These are phyloP conservation scores for Chrysoperla carnea DNA, from an alignment of 1,140 invertebrate genomes.

Conservation along the genomic window DNA sequence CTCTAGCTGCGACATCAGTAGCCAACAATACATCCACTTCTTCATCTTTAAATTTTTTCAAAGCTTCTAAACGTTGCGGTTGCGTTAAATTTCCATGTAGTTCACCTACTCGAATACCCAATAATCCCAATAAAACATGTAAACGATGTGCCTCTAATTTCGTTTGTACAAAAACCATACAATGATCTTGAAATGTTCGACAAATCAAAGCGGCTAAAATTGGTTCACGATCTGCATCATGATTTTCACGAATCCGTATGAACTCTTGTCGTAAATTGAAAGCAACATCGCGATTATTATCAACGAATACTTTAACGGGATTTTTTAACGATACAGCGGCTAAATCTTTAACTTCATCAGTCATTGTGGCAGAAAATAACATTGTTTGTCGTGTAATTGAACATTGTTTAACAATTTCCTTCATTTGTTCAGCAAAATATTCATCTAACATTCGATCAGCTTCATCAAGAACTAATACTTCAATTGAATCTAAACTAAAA, in stretches of 20 bases:
- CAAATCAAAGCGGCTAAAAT: constrained; percentile 80
- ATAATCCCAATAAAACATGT: constrained; percentile 74
- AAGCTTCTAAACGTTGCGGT: constrained; percentile 71
- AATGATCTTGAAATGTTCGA: constrained; percentile 80
- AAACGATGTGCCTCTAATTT: constrained; percentile 87
- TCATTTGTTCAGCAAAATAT: constrained; percentile 96
- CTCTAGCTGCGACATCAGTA: constrained; percentile 92
- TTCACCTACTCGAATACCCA: constrained; percentile 46
- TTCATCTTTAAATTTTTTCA: constrained; percentile 79
- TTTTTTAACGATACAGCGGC: constrained; percentile 79
- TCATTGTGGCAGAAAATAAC: constrained; percentile 98
- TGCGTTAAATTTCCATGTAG: constrained; percentile 92
- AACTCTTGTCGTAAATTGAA: constrained; percentile 94
- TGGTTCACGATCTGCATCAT: constrained; percentile 80
- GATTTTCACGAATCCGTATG: constrained; percentile 55
- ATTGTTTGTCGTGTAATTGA: constrained; percentile 88
- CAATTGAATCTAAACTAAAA: constrained; percentile 78
- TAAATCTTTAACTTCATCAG: constrained; percentile 86
- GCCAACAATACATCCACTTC: constrained; percentile 82
- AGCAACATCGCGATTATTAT: constrained; percentile 90
- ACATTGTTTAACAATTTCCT: constrained; percentile 86
- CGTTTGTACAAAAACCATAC: constrained; percentile 91
- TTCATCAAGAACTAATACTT: constrained; percentile 90
- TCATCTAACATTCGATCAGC: constrained; percentile 96
- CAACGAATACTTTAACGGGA: constrained; percentile 86